phyloP scores from a whole-genome alignment of 1,140 invertebrate genomes.

The Drosophila pectinifera region DNA sequence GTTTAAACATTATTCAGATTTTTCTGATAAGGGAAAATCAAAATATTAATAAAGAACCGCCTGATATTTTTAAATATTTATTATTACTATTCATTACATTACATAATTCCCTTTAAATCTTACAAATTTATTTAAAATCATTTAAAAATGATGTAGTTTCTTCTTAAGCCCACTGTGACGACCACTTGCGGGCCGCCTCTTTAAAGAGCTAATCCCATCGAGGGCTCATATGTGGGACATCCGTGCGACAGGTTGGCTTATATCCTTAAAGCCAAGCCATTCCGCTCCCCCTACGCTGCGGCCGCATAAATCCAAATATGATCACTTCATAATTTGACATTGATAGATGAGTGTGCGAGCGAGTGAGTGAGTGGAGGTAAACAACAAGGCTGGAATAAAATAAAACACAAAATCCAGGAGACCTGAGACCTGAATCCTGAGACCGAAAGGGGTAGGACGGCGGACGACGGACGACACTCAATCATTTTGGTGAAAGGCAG shows the following conservation, averaged over 20 bases:
- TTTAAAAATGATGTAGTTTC: no score
- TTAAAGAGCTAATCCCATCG: constrained; percentile 47
- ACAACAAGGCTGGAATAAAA: constrained; percentile 52
- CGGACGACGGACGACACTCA: constrained; percentile 56
- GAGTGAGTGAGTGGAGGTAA: constrained; percentile 24
- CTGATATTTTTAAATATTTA: no score
- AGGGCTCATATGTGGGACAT: constrained; percentile 46
- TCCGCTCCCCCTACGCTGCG: constrained; percentile 10
- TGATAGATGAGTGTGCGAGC: constrained; percentile 79
- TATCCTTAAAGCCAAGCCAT: constrained; percentile 16
- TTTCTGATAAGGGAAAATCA: no score
- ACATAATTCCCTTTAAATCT: neutral
- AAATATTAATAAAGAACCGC: no score
- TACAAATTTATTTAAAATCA: neutral
- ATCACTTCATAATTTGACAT: constrained; percentile 85
- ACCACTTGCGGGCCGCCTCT: constrained; percentile 9
- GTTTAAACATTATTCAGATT: no score
- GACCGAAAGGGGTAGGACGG: constrained; percentile 16
- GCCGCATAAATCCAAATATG: constrained; percentile 85
- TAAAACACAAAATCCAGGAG: constrained; percentile 56
- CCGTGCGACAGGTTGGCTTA: constrained; percentile 63
- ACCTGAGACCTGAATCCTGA: neutral
- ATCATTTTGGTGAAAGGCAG: constrained; percentile 60
- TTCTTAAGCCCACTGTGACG: constrained; percentile 12
- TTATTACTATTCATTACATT: no score